A percentile compares a stretch with the other conserved stretches of the same genome.
Evolutionary conservation across 2,888 invertebrate genomes (phyloP).

Genomic region (Nephrotoma appendiculata): DNA sequence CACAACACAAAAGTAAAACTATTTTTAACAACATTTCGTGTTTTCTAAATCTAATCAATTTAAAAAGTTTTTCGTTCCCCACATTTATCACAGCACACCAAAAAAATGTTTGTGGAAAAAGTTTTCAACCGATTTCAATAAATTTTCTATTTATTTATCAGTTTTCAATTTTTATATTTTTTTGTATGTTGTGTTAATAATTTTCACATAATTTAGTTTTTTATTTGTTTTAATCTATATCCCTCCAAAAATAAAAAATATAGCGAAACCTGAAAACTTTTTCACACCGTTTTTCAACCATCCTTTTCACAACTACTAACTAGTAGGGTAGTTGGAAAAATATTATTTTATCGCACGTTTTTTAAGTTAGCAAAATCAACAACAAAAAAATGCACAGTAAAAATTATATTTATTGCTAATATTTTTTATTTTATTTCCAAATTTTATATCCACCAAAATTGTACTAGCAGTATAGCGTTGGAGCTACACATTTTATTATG

Average conservation of each 20-base stretch:
- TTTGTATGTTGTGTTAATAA: not conserved
- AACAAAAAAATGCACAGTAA: not conserved
- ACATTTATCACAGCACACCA: not conserved
- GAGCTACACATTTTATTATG: not conserved
- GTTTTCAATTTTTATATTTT: not conserved
- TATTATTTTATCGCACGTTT: not conserved
- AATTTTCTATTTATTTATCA: not conserved
- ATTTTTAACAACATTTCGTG: not conserved
- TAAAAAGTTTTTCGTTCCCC: not conserved
- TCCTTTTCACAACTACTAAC: not conserved
- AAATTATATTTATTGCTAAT: not conserved
- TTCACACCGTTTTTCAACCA: not conserved
- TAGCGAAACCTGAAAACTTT: not conserved
- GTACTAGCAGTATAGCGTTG: not conserved
- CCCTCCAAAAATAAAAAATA: not conserved
- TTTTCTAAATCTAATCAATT: not conserved
- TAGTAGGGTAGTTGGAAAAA: not conserved
- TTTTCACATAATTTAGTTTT: not conserved
- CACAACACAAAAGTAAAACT: not conserved
- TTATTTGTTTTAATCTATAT: not conserved
- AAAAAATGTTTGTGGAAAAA: not conserved
- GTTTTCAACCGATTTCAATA: not conserved
- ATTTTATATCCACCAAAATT: not conserved
- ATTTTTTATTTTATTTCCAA: not conserved
- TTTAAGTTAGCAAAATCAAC: not conserved